phyloP scores from a whole-genome alignment of 2,888 invertebrate species.

The Acutogordius australiensis region DNA sequence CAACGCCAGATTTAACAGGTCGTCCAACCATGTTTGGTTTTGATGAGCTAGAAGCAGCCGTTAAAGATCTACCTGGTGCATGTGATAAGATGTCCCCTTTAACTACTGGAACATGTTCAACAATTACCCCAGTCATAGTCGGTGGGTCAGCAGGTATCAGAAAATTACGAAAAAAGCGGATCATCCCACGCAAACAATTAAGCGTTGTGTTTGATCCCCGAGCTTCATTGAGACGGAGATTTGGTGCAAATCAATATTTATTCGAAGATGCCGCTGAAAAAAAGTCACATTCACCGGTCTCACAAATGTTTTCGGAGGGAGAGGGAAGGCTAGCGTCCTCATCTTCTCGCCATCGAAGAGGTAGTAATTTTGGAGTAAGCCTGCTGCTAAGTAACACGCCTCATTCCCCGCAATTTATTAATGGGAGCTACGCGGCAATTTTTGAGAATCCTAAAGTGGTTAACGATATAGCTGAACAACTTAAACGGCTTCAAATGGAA shows the following conservation, averaged over 20 bases:
- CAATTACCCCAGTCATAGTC: no score
- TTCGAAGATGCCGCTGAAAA: background rate
- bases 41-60: background rate
- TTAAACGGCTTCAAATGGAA: background rate
- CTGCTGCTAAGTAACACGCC: slow-evolving; percentile 69
- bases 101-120: no score
- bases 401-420: slow-evolving; percentile 66
- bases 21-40: no score
- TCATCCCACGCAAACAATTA: background rate
- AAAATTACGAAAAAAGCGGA: background rate
- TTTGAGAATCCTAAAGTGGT: slow-evolving; percentile 6
- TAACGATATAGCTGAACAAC: background rate
- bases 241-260: background rate
- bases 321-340: background rate
- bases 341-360: slow-evolving; percentile 2
- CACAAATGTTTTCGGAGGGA: background rate
- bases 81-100: no score
- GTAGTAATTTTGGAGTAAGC: slow-evolving; percentile 51
- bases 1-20: no score
- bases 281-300: no score
- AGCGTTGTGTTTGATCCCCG: background rate
- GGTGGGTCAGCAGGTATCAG: background rate
- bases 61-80: background rate
- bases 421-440: slow-evolving; percentile 23
- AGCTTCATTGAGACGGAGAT: background rate